These are phyloP conservation scores for Dicaeum eximium DNA, from an alignment of 2,113 vertebrate species.

Conservation along the genomic window DNA sequence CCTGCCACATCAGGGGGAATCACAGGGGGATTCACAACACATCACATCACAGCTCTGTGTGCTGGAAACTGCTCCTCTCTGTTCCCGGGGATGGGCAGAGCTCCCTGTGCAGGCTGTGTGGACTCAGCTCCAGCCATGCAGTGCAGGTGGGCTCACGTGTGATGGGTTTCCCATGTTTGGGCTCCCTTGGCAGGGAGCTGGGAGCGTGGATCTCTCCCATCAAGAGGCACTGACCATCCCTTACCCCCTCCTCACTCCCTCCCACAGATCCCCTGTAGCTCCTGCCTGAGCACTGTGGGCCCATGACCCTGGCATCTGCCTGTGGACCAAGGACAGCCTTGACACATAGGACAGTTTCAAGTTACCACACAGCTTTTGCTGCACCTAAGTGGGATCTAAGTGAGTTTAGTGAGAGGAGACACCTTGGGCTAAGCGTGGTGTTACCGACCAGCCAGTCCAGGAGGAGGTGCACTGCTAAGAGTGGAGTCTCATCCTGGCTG, in stretches of 20 bases:
- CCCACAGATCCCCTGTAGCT: background rate
- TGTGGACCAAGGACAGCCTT: background rate
- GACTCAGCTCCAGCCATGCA: fast-evolving
- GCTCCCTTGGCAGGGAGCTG: background rate
- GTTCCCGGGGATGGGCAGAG: fast-evolving
- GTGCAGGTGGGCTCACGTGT: background rate
- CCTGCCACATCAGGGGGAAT: background rate
- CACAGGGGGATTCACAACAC: too few species aligned
- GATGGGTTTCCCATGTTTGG: background rate
- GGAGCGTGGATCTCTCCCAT: background rate
- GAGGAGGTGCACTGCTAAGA: background rate
- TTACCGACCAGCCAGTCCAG: background rate
- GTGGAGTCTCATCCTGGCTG: background rate
- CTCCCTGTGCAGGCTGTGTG: fast-evolving
- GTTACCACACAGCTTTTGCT: background rate
- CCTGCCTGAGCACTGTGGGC: background rate
- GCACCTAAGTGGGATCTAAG: background rate
- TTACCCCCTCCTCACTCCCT: background rate
- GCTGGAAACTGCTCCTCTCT: background rate
- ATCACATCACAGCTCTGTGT: fast-evolving
- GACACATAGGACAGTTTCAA: background rate
- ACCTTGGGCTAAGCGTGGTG: fast-evolving
- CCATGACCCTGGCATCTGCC: background rate
- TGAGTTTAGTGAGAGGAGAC: background rate
- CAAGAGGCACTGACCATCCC: fast-evolving